These are phyloP conservation scores for Parambassis ranga DNA, from an alignment of 2,797 vertebrate species.

Conservation along the genomic window DNA sequence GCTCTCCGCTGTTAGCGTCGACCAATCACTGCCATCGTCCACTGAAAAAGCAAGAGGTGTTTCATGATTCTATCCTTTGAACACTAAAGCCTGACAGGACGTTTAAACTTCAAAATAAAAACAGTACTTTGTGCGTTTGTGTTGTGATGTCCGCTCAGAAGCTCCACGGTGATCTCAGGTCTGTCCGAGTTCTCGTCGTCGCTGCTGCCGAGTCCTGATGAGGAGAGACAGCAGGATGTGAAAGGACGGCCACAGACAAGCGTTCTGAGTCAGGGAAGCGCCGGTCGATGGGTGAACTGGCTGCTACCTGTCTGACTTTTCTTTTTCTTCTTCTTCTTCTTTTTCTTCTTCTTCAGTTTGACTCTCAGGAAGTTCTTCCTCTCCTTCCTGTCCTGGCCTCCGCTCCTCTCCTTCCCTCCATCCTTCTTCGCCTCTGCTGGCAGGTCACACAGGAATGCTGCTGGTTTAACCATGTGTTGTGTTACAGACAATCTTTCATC, in stretches of 20 bases:
- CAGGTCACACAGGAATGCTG: not conserved
- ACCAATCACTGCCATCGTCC: conserved; percentile 93
- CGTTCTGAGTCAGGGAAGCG: not conserved
- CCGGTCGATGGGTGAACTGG: not conserved
- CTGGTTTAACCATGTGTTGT: not conserved
- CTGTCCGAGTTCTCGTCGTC: conserved; percentile 56
- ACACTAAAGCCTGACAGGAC: too few species aligned
- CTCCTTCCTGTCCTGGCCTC: conserved; percentile 83
- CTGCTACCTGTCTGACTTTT: conserved; percentile 78
- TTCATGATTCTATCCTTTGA: too few species aligned
- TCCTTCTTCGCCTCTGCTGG: conserved; percentile 69
- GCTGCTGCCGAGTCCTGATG: conserved; percentile 59
- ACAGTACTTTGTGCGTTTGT: conserved; percentile 34
- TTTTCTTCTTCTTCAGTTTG: conserved; percentile 91
- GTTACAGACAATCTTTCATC: not conserved
- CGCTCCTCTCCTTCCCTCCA: conserved; percentile 68
- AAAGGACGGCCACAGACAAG: too few species aligned
- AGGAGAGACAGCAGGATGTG: not conserved
- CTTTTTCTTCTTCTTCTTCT: conserved; percentile 92
- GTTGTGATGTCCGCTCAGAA: not conserved
- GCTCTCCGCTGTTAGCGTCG: conserved; percentile 91
- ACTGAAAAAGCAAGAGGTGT: conserved; percentile 76
- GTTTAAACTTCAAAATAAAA: too few species aligned
- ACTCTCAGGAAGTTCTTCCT: conserved; percentile 87
- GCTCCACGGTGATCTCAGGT: conserved; percentile 32